A percentile compares a stretch with the other conserved stretches of the same genome.
Conservation (phyloP, 2,113 vertebrate species). For the zebrafish (Danio rerio) region DNA sequence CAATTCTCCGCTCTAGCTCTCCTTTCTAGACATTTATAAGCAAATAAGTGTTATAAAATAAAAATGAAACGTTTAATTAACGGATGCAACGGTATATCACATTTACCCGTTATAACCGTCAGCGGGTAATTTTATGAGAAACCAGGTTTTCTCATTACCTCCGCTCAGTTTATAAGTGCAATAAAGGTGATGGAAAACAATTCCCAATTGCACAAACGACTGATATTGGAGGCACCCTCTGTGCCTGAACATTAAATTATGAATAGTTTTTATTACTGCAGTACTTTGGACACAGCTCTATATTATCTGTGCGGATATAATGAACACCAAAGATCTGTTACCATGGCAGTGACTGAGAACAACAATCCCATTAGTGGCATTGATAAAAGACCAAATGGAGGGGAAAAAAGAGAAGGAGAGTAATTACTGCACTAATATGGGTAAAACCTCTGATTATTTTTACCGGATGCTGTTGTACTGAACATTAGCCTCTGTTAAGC, state of each 20-base stretch:
- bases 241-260: constrained; percentile 28
- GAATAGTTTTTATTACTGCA: constrained; percentile 17
- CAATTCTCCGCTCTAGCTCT: not conserved
- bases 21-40: constrained; percentile 43
- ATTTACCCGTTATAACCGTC: constrained; percentile 34
- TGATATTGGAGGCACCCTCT: constrained; percentile 19
- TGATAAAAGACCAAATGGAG: constrained; percentile 33
- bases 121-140: constrained; percentile 13
- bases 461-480: constrained; percentile 10
- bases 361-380: constrained; percentile 36
- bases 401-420: not conserved
- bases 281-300: constrained; percentile 15
- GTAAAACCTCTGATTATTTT: constrained; percentile 33
- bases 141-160: constrained; percentile 40
- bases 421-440: constrained; percentile 30
- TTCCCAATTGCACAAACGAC: not conserved
- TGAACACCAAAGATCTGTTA: constrained; percentile 45
- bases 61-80: constrained; percentile 45
- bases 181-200: constrained; percentile 41
- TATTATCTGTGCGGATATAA: constrained; percentile 13
- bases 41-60: constrained; percentile 40
- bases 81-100: constrained; percentile 26
- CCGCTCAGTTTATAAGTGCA: constrained; percentile 1
- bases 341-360: constrained; percentile 40
- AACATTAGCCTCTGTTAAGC: constrained; percentile 31